These are phyloP conservation scores for Cephalotes varians DNA, from an alignment of 2,888 invertebrate species.

Conservation along the genomic window DNA sequence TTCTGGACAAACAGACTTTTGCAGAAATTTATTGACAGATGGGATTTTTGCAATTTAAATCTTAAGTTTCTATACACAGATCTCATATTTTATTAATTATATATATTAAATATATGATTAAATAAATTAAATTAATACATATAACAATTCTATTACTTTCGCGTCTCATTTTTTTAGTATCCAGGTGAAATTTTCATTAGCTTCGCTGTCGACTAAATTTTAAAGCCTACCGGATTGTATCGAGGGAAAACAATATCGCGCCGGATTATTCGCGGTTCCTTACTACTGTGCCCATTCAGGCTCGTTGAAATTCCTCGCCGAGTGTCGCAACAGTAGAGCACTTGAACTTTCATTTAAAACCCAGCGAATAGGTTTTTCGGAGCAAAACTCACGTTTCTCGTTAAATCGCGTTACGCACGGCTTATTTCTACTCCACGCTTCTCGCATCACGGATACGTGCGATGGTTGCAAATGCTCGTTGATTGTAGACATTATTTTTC, in stretches of 20 bases:
- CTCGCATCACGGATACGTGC: not conserved
- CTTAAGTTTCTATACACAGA: not conserved
- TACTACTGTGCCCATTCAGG: not conserved
- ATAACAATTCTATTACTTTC: constrained; percentile 5
- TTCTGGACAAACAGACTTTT: not conserved
- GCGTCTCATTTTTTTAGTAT: constrained; percentile 8
- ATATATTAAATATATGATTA: too few species aligned
- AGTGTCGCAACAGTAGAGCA: constrained; percentile 13
- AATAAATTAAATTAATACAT: too few species aligned
- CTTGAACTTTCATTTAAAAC: constrained; percentile 37
- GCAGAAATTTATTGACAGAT: not conserved
- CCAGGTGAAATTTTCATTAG: not conserved
- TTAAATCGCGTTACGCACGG: constrained; percentile 25
- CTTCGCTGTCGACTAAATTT: constrained; percentile 52
- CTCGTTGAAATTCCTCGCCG: constrained; percentile 51
- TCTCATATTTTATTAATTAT: constrained; percentile 30
- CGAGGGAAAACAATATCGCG: constrained; percentile 22
- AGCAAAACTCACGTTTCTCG: not conserved
- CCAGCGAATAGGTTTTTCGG: constrained; percentile 12
- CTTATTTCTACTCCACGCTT: constrained; percentile 1
- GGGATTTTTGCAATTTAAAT: not conserved
- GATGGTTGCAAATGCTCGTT: not conserved
- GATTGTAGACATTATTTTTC: constrained; percentile 14
- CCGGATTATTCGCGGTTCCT: constrained; percentile 48
- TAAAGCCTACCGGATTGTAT: not conserved